A percentile compares a stretch with the other conserved stretches of the same genome.
These are phyloP conservation scores for Stenotaenia linearis DNA, from an alignment of 2,888 invertebrate species.

Conservation along the genomic window DNA sequence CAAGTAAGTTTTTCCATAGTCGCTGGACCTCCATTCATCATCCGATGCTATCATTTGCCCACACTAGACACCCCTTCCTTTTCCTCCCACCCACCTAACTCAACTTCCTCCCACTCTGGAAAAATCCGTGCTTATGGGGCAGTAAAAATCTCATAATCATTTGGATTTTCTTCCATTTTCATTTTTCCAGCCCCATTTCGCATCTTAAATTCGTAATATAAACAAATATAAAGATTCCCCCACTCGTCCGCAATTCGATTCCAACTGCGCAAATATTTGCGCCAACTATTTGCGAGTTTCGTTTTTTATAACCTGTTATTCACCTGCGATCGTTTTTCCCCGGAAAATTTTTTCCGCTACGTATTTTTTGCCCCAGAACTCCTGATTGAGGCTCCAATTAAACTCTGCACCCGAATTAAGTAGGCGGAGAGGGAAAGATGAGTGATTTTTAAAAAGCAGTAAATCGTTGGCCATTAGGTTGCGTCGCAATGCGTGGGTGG, in stretches of 20 bases:
- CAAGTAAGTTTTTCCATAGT: slow-evolving; percentile 16
- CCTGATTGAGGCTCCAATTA: neutral
- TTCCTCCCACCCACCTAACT: neutral
- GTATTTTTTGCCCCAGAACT: neutral
- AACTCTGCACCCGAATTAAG: neutral
- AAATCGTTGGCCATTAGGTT: neutral
- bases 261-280: neutral
- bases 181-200: neutral
- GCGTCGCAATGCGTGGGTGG: neutral
- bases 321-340: neutral
- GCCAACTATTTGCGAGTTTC: neutral
- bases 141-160: neutral
- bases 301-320: neutral
- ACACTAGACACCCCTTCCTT: neutral
- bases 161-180: neutral
- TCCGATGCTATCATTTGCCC: slow-evolving; percentile 26
- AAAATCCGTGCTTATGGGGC: neutral
- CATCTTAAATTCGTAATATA: neutral
- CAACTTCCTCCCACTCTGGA: neutral
- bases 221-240: neutral
- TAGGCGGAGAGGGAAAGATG: neutral
- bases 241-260: neutral
- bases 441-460: neutral
- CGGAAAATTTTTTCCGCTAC: neutral
- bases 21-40: slow-evolving; percentile 30